These are phyloP conservation scores for Cynoglossus semilaevis DNA, from an alignment of 2,113 vertebrate genomes.

Conservation along the genomic window DNA sequence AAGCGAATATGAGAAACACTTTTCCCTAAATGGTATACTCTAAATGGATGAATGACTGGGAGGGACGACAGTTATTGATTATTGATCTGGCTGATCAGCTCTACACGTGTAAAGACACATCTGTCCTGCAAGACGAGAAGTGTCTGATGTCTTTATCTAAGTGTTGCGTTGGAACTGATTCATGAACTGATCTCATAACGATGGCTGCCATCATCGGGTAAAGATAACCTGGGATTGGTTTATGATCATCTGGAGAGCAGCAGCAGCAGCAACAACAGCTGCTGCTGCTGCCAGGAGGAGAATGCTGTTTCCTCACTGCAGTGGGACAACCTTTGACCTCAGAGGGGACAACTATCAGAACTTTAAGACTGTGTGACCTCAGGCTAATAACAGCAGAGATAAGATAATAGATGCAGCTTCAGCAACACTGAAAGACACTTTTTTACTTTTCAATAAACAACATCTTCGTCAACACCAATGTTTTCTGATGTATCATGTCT, in stretches of 20 bases:
- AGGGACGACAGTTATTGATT: too few relatives aligned
- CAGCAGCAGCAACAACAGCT: background rate
- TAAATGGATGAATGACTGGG: too few relatives aligned
- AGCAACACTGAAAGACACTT: too few relatives aligned
- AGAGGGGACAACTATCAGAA: constrained; percentile 60
- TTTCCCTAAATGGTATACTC: too few relatives aligned
- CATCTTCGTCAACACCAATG: too few relatives aligned
- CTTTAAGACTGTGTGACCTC: constrained; percentile 61
- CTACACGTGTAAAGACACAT: too few relatives aligned
- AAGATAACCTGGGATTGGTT: constrained; percentile 23
- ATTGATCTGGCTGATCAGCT: too few relatives aligned
- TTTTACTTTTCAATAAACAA: too few relatives aligned
- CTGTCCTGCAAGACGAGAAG: background rate
- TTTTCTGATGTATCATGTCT: too few relatives aligned
- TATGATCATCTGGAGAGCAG: constrained; percentile 29
- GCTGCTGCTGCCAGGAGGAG: background rate
- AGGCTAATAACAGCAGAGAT: constrained; percentile 52
- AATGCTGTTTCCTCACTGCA: background rate
- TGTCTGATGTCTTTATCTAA: constrained; percentile 17
- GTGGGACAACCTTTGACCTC: constrained; percentile 41
- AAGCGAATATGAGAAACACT: background rate
- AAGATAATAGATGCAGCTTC: constrained; percentile 48
- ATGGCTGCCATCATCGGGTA: background rate
- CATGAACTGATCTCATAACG: background rate
- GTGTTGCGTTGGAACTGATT: constrained; percentile 32